Evolutionary conservation across 2,888 invertebrate species (phyloP).

Genomic region (Drymonia ruficornis): DNA sequence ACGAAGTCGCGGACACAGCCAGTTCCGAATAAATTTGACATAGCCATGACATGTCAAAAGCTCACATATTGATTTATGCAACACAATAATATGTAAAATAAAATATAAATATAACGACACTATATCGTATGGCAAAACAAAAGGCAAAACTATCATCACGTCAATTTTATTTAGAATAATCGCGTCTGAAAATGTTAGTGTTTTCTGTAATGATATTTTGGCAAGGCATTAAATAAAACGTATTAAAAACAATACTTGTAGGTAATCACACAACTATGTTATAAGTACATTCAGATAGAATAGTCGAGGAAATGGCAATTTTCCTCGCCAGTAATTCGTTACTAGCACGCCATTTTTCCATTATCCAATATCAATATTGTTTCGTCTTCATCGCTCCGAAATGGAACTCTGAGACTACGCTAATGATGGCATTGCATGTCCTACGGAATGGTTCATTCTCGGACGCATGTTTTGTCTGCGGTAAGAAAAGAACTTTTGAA

Average conservation of each 20-base stretch:
- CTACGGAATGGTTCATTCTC: slow-evolving; percentile 2
- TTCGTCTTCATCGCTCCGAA: slow-evolving; percentile 76
- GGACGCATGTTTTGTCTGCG: slow-evolving; percentile 1
- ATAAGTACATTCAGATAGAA: slow-evolving; percentile 65
- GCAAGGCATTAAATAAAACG: background rate
- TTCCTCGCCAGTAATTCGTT: slow-evolving; percentile 71
- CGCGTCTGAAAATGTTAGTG: background rate
- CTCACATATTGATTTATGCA: too few species aligned
- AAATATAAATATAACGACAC: too few species aligned
- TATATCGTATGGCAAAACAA: too few species aligned
- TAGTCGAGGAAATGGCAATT: slow-evolving; percentile 73
- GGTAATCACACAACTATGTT: slow-evolving; percentile 43
- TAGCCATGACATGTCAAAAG: too few species aligned
- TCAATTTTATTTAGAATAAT: too few species aligned
- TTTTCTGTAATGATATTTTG: background rate
- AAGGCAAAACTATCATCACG: too few species aligned
- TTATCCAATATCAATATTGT: slow-evolving; percentile 82
- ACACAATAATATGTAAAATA: too few species aligned
- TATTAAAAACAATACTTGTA: background rate
- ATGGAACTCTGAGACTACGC: slow-evolving; percentile 65
- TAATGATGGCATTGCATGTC: slow-evolving; percentile 76
- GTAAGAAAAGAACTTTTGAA: slow-evolving; percentile 10
- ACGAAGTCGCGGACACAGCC: too few species aligned
- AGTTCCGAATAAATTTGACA: too few species aligned
- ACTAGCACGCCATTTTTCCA: slow-evolving; percentile 79